Base-by-base conservation (phyloP, 2,888 invertebrate species). In the Deilephila porcellus region DNA sequence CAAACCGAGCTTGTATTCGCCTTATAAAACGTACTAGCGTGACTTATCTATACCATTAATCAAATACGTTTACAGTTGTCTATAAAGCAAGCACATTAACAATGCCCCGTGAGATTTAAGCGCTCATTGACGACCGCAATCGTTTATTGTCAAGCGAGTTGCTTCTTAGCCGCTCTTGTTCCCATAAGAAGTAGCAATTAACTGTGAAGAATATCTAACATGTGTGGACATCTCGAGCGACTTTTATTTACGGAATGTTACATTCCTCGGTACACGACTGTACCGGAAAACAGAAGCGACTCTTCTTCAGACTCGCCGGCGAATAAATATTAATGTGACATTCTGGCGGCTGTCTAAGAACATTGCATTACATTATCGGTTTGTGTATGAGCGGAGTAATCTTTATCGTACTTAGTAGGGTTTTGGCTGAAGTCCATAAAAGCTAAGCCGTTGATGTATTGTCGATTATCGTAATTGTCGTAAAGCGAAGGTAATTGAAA, bases 271-370 rank as follows among this genome's bases (percentile, higher is more conserved):
- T 7, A 17, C 45, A 52, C 52, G 52, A 67, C 25, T 67, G 67
- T 67, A 67, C 67, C 67, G 67, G 67, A 67, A 67, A 52, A 67
- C 52, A 67, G 67, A 52, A 67, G 64, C 37, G 45, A 67, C 45
- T 67, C 52, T 67, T 67, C 67, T 67, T 67, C 52, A 45, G 64
- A 52, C 52, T 67, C 25, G 52, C 67, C 67, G 45, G 64, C 67
- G 25, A 67, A 67, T 67, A 67, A 67, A 67, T 67, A 67, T 67
- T 67, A 45, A 67, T 67, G 67, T 67, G 67, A 45, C 67, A 25
- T 67, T 67, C 25, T 17, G 64, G 45, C 52, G 67, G 52, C 52
- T 45, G 64, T 45, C 64, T 67, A 52, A 67, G 52, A 52, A 52
- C 45, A 45, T 67, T 45, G 52, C 17, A 67, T 67, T 67, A 45